These are phyloP conservation scores for Osmerus mordax DNA, from an alignment of 2,113 vertebrate genomes.

Conservation along the genomic window DNA sequence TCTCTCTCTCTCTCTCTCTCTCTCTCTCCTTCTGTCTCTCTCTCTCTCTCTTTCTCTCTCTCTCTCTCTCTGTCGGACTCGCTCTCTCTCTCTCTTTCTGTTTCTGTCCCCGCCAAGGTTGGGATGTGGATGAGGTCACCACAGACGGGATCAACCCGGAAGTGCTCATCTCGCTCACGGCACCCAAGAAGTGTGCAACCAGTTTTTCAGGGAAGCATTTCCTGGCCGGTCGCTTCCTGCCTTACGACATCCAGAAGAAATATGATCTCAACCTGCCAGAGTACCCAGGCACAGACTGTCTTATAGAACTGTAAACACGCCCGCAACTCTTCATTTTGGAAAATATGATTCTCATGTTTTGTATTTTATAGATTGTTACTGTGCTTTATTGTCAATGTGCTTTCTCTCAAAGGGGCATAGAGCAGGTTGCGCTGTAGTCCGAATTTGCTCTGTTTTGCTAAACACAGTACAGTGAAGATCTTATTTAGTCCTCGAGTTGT, in stretches of 20 bases:
- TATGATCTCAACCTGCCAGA: constrained; percentile 86
- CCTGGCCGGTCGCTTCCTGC: constrained; percentile 89
- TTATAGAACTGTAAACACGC: constrained; percentile 78
- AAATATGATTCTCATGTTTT: constrained; percentile 63
- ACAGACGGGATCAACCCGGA: constrained; percentile 83
- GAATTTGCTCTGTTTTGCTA: constrained; percentile 31
- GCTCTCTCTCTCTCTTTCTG: too few species aligned
- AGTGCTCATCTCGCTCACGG: constrained; percentile 86
- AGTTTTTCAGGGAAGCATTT: constrained; percentile 90
- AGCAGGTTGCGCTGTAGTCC: constrained; percentile 47
- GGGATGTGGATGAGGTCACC: constrained; percentile 77
- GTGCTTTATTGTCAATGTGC: constrained; percentile 56
- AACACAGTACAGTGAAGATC: constrained; percentile 43
- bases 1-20: too few species aligned
- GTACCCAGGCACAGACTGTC: constrained; percentile 85
- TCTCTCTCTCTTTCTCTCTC: too few species aligned
- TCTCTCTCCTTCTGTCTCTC: too few species aligned
- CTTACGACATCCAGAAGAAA: constrained; percentile 91
- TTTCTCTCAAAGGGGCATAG: constrained; percentile 30
- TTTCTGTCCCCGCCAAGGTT: constrained; percentile 69
- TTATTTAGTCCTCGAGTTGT: constrained; percentile 51
- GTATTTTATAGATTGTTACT: constrained; percentile 66
- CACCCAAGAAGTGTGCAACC: constrained; percentile 83
- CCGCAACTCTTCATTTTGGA: constrained; percentile 40
- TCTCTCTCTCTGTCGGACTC: too few species aligned